A percentile compares a stretch with the other conserved stretches of the same genome.
These are phyloP conservation scores for Axea sp. DNA, from an alignment of 2,888 invertebrate species.

Conservation along the genomic window DNA sequence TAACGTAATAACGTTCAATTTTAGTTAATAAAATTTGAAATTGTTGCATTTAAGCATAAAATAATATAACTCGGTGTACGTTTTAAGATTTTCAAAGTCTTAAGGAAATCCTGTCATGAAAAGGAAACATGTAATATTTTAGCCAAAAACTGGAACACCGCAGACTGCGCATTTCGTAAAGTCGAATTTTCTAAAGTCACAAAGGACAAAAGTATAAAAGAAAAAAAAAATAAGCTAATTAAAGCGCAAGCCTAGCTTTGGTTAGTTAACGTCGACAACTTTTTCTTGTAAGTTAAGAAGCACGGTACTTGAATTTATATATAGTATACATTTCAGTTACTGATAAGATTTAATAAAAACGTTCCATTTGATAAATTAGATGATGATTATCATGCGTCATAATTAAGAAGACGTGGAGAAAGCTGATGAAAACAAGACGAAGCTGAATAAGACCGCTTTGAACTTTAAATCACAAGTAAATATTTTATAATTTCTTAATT, in stretches of 20 bases:
- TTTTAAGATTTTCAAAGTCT: slow-evolving; percentile 9
- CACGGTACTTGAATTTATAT: slow-evolving; percentile 6
- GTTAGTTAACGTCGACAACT: slow-evolving; percentile 9
- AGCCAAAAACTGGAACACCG: slow-evolving; percentile 5
- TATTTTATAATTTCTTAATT: no score
- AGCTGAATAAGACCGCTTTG: no score
- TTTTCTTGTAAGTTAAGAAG: slow-evolving; percentile 10
- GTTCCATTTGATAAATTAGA: slow-evolving; percentile 18
- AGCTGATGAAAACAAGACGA: no score
- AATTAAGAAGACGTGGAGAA: no score
- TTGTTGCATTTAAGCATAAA: not conserved
- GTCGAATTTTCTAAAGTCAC: slow-evolving; percentile 11
- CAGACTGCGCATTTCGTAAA: not conserved
- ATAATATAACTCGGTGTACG: not conserved
- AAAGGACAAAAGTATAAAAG: not conserved
- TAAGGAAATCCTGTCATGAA: slow-evolving; percentile 6
- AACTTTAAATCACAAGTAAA: no score
- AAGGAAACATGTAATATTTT: slow-evolving; percentile 21
- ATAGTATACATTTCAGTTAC: not conserved
- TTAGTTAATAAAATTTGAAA: no score
- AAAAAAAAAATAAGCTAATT: slow-evolving; percentile 24
- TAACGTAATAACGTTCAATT: not conserved
- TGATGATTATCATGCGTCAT: not conserved
- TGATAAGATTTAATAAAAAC: slow-evolving; percentile 25
- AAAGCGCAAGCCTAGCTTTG: slow-evolving; percentile 8